Conservation (phyloP, 1,140 invertebrate species). For the Drosophila burlai region DNA sequence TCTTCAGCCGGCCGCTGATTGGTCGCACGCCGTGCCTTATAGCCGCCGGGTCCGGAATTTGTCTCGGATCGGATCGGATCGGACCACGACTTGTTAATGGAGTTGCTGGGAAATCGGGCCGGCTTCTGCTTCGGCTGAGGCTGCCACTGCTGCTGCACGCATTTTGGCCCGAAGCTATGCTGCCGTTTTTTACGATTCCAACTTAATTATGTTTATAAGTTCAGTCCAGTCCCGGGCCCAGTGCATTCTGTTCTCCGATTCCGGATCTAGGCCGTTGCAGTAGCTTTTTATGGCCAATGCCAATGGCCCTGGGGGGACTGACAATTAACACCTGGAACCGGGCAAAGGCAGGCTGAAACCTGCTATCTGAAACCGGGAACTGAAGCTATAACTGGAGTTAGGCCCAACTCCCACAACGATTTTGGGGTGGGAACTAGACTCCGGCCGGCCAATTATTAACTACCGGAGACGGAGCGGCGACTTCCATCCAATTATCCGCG, state of each 20-base stretch:
- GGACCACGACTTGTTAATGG: conserved; percentile 71
- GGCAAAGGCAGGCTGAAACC: background rate
- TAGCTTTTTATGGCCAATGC: conserved; percentile 50
- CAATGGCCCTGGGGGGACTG: conserved; percentile 32
- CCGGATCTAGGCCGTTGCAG: conserved; percentile 51
- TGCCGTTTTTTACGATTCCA: conserved; percentile 72
- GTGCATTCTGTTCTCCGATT: conserved; percentile 26
- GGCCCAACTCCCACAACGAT: conserved; percentile 36
- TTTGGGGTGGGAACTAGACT: conserved; percentile 25
- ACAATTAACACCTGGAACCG: conserved; percentile 52
- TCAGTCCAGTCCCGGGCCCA: conserved; percentile 9
- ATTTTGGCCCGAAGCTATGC: conserved; percentile 50
- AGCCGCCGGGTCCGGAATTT: conserved; percentile 47
- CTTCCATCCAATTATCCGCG: conserved; percentile 77
- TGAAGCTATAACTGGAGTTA: conserved; percentile 8
- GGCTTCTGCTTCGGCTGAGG: conserved; percentile 25
- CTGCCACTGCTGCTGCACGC: conserved; percentile 53
- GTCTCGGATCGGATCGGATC: conserved; percentile 36
- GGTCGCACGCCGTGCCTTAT: conserved; percentile 54
- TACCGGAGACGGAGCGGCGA: conserved; percentile 56
- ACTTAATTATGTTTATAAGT: conserved; percentile 81
- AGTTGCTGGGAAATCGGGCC: conserved; percentile 44
- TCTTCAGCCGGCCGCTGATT: conserved; percentile 74
- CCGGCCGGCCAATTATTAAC: conserved; percentile 31
- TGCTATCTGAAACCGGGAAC: conserved; percentile 3